These are phyloP conservation scores for Thamnophis elegans DNA, from an alignment of 2,797 vertebrate genomes.

Conservation along the genomic window DNA sequence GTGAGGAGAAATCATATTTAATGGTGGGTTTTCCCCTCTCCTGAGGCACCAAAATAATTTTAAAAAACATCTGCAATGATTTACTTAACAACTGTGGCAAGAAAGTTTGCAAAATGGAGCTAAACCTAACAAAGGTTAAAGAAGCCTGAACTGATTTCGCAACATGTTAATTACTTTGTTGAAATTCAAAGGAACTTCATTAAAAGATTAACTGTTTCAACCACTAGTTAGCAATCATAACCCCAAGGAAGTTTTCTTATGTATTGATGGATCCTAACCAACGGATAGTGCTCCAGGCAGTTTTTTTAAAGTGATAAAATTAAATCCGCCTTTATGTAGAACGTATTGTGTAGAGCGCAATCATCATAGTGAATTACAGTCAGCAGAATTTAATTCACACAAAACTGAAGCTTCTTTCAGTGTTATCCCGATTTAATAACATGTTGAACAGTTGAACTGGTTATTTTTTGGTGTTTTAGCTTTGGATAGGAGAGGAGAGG, in stretches of 20 bases:
- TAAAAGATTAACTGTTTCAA: background rate
- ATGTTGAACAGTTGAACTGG: background rate
- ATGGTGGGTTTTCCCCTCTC: rapidly evolving
- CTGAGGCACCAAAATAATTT: background rate
- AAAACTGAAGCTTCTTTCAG: background rate
- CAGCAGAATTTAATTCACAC: background rate
- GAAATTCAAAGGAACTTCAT: background rate
- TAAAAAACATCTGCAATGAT: too few species aligned
- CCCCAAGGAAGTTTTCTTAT: background rate
- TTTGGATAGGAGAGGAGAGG: too few species aligned
- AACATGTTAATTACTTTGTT: background rate
- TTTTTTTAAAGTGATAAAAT: background rate
- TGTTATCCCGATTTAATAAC: background rate
- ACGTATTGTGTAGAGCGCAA: too few species aligned
- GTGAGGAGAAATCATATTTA: background rate
- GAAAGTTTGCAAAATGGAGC: too few species aligned
- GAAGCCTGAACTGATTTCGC: background rate
- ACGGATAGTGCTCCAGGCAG: background rate
- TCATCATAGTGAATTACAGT: background rate
- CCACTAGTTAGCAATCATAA: background rate
- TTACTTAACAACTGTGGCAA: too few species aligned
- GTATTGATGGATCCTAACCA: background rate
- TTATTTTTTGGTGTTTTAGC: background rate
- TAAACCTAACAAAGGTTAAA: too few species aligned
- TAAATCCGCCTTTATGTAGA: background rate